Percentiles rank a stretch among this genome's conserved stretches.
phyloP scores from a whole-genome alignment of 2,888 invertebrate genomes.

The Drosophila pegasa region DNA sequence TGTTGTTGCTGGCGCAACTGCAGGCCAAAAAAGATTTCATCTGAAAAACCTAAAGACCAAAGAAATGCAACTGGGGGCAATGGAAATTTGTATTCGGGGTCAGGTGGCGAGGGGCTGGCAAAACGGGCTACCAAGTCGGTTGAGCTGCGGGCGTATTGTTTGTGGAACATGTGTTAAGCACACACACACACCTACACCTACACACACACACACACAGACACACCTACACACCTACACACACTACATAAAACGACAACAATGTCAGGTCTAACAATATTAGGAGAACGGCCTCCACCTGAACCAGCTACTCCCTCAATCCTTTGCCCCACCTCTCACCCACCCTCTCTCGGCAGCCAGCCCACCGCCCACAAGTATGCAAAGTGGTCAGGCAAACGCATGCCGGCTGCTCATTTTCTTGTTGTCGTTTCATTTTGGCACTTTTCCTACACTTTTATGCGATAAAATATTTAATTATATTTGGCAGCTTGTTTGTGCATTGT shows the following conservation, averaged over 20 bases:
- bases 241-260: conserved; percentile 62
- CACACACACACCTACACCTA: conserved; percentile 27
- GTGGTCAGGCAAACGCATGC: conserved; percentile 67
- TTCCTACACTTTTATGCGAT: conserved; percentile 76
- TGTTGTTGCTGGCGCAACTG: conserved; percentile 44
- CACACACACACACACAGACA: conserved; percentile 14
- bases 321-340: neutral
- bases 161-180: conserved; percentile 70
- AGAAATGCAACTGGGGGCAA: conserved; percentile 71
- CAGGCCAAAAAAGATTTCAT: conserved; percentile 76
- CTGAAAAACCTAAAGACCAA: conserved; percentile 71
- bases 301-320: conserved; percentile 17
- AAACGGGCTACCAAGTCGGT: conserved; percentile 28
- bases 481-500: conserved; percentile 77
- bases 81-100: conserved; percentile 28
- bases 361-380: conserved; percentile 18
- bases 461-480: conserved; percentile 81
- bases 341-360: neutral
- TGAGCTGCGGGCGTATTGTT: conserved; percentile 75
- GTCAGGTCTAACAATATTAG: conserved; percentile 75
- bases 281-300: conserved; percentile 60
- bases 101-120: conserved; percentile 7
- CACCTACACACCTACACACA: conserved; percentile 2
- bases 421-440: conserved; percentile 76
- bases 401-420: conserved; percentile 73